Evolutionary conservation across 2,888 invertebrate genomes (phyloP), one percentile per base, ranked within the genome.

Genomic region (Cerastis leucographa): DNA sequence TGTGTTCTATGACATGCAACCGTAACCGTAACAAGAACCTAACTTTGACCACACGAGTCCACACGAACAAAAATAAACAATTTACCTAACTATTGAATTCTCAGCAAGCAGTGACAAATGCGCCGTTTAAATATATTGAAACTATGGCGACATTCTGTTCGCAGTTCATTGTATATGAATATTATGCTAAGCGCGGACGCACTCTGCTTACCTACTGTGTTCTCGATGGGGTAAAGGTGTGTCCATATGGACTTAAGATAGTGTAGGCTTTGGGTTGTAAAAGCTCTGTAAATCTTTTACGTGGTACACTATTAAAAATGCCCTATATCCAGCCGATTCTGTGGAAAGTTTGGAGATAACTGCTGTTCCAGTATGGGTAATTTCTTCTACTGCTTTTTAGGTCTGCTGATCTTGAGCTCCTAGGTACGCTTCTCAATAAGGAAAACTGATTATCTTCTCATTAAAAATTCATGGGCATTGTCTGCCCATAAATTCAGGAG

Each of bases 51-150:
- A n/a, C n/a, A n/a, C n/a, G n/a, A n/a, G n/a, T n/a, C n/a, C n/a
- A n/a, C n/a, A 35, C n/a, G 46, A 64, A 64, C 62, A 71, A 80
- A 84, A 84, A 81, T 68, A 73, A 83, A 84, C 71, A 84, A 77
- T 77, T 77, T 69, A 71, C 77, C 44, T 61, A 77, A 56, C 49
- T 49, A 80, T 81, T 51, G 64, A 83, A 77, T 84, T 17, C 59
- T 64, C 70, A 73, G 66, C 74, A 51, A 71, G 17, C 40, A 56
- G 49, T 80, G 35, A 35, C 35, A 35, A 35, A 35, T 35, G 35
- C 35, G 1, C 8, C 8, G 74, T 65, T 83, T 1, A 72, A 72
- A 75, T 35, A 46, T 81, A 66, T 77, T 70, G 71, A 51, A 46
- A 71, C 71, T 74, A 29, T 84, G 81, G 84, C 77, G 56, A 77